These are phyloP conservation scores for Cydia strobilella DNA, from an alignment of 1,140 invertebrate genomes.

Conservation along the genomic window DNA sequence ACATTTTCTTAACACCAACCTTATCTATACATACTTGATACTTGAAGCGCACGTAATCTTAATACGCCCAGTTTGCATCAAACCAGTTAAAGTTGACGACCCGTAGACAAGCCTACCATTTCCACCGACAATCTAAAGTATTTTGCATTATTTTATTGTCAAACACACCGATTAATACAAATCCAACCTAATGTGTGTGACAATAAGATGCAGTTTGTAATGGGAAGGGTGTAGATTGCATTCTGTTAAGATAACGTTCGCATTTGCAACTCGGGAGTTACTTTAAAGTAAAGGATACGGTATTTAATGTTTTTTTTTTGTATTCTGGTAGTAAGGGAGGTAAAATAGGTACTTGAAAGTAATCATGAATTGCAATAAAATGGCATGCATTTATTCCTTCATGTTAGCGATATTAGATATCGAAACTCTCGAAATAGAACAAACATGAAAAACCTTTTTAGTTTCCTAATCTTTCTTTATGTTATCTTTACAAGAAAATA, in stretches of 20 bases:
- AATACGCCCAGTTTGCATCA: constrained; percentile 18
- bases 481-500: too few relatives aligned
- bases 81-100: constrained; percentile 24
- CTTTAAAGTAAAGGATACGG: constrained; percentile 16
- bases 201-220: background rate
- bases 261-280: constrained; percentile 22
- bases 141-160: constrained; percentile 33
- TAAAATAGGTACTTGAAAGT: too few relatives aligned
- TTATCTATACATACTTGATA: constrained; percentile 24
- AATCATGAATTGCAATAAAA: too few relatives aligned
- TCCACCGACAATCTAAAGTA: constrained; percentile 24
- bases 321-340: too few relatives aligned
- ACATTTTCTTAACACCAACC: background rate
- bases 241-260: constrained; percentile 15
- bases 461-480: too few relatives aligned
- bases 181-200: background rate
- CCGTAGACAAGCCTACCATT: constrained; percentile 16
- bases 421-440: too few relatives aligned
- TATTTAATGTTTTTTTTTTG: constrained; percentile 21
- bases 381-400: too few relatives aligned
- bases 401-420: too few relatives aligned
- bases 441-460: too few relatives aligned
- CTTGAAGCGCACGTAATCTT: constrained; percentile 22
- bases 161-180: background rate
- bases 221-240: background rate